Conservation (phyloP, 2,113 vertebrate genomes). For the Seriola dumerili region DNA sequence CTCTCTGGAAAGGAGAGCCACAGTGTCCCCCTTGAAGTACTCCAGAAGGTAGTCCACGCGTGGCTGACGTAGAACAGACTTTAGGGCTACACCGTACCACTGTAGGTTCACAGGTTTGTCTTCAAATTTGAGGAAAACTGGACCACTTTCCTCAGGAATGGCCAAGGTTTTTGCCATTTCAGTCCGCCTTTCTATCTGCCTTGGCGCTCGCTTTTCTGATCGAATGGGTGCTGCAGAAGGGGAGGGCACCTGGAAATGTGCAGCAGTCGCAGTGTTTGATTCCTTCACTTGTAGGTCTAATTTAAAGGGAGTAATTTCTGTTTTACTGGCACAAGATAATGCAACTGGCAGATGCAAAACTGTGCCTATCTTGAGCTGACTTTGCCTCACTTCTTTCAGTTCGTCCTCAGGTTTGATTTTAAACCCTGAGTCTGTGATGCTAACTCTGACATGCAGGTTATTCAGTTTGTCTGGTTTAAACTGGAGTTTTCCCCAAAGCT, state of each 20-base stretch:
- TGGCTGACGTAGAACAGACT: slow-evolving; percentile 92
- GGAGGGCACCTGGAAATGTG: slow-evolving; percentile 87
- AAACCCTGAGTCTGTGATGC: slow-evolving; percentile 86
- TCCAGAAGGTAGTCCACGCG: slow-evolving; percentile 94
- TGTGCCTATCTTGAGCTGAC: slow-evolving; percentile 87
- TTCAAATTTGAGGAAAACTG: slow-evolving; percentile 88
- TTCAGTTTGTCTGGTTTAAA: slow-evolving; percentile 87
- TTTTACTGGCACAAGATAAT: slow-evolving; percentile 82
- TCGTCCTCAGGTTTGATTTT: slow-evolving; percentile 86
- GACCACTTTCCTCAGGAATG: slow-evolving; percentile 80
- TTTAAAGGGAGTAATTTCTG: slow-evolving; percentile 87
- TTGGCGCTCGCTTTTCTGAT: slow-evolving; percentile 81
- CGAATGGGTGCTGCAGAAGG: slow-evolving; percentile 89
- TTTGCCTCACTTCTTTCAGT: slow-evolving; percentile 87
- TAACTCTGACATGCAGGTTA: slow-evolving; percentile 86
- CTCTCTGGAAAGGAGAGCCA: slow-evolving; percentile 91
- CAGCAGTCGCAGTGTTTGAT: slow-evolving; percentile 71
- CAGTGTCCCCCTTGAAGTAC: slow-evolving; percentile 96
- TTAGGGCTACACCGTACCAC: slow-evolving; percentile 90
- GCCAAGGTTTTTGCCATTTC: slow-evolving; percentile 78
- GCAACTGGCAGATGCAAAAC: slow-evolving; percentile 85
- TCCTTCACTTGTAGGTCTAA: slow-evolving; percentile 86
- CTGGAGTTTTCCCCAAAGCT: slow-evolving; percentile 93
- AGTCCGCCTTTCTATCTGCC: slow-evolving; percentile 73
- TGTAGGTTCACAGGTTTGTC: slow-evolving; percentile 85